phyloP scores from a whole-genome alignment of 1,140 invertebrate genomes.

The Sinella curviseta region DNA sequence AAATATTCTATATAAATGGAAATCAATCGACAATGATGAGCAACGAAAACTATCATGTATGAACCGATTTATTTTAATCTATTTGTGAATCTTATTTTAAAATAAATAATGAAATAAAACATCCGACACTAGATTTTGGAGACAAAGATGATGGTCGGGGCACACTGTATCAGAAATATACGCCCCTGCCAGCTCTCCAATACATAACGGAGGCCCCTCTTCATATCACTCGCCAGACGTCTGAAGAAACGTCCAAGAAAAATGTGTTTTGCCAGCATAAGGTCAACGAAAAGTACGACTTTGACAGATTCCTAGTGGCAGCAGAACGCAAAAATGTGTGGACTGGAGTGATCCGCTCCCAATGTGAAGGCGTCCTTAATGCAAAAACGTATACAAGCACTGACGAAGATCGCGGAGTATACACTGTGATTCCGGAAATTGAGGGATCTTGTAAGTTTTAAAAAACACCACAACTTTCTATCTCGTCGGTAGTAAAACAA shows the following conservation, averaged over 20 bases:
- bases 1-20: no score
- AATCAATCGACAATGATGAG: no score
- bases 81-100: no score
- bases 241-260: not conserved
- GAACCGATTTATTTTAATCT: no score
- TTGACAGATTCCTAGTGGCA: not conserved
- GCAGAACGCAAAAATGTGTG: not conserved
- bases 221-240: not conserved
- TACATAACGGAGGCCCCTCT: not conserved
- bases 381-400: not conserved
- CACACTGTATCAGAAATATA: not conserved
- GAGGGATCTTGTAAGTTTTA: not conserved
- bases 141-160: not conserved
- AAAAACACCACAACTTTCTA: no score
- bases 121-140: no score
- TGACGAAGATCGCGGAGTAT: not conserved
- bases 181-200: not conserved
- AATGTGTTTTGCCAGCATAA: not conserved
- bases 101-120: no score
- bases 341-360: not conserved
- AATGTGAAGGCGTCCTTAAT: slow-evolving; percentile 3
- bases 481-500: not conserved
- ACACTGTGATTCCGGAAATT: slow-evolving; percentile 1
- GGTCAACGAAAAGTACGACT: not conserved
- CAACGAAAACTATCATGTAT: no score